A percentile compares a stretch with the other conserved stretches of the same genome.
These are phyloP conservation scores for Daphoenositta chrysoptera DNA, from an alignment of 2,113 vertebrate genomes.

Conservation along the genomic window DNA sequence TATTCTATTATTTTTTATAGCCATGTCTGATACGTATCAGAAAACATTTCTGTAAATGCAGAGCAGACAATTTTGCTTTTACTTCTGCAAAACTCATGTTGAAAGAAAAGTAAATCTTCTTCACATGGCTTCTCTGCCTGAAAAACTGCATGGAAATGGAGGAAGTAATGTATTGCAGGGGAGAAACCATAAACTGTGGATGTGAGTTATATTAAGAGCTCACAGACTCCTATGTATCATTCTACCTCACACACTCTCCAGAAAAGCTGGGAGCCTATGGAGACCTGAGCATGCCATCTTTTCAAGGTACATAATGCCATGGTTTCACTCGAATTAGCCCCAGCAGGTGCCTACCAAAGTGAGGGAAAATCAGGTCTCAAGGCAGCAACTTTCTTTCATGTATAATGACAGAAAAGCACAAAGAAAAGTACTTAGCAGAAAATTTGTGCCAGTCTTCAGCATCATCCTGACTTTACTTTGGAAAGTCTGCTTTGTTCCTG, in stretches of 20 bases:
- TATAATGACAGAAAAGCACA: not conserved
- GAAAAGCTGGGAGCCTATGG: not conserved
- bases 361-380: not conserved
- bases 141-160: not conserved
- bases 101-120: not conserved
- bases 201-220: not conserved
- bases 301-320: not conserved
- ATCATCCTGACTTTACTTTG: not conserved
- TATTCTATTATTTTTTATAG: not conserved
- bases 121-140: not conserved
- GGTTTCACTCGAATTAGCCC: not conserved
- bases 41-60: not conserved
- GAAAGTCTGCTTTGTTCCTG: not conserved
- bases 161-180: not conserved
- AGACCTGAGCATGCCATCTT: not conserved
- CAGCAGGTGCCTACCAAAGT: not conserved
- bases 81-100: not conserved
- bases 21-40: not conserved
- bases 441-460: not conserved
- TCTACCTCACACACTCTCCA: not conserved
- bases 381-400: not conserved
- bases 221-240: not conserved
- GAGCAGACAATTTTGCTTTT: not conserved
- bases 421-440: not conserved
- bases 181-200: not conserved